A percentile compares a stretch with the other conserved stretches of the same genome.
Evolutionary conservation across 2,113 vertebrate species (phyloP).

Genomic region (Pao palembangensis): DNA sequence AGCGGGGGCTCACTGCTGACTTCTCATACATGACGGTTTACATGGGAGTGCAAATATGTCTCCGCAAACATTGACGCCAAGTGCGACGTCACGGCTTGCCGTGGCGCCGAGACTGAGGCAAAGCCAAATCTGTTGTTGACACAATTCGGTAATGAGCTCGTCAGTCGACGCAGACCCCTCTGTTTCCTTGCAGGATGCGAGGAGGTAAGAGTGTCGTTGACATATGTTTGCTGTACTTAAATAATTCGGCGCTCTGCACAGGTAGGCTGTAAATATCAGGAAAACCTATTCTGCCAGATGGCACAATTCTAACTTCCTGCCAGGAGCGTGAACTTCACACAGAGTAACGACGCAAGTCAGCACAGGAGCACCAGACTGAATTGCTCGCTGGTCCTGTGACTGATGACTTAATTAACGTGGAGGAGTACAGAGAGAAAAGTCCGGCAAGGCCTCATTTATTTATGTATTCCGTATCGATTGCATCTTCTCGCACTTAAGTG

Average conservation of each 20-base stretch:
- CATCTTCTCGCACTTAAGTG: conserved; percentile 52
- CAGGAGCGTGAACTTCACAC: conserved; percentile 33
- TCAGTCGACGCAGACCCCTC: conserved; percentile 30
- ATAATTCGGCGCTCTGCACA: conserved; percentile 29
- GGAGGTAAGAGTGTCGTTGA: conserved; percentile 28
- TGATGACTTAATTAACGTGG: conserved; percentile 71
- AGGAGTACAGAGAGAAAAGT: conserved; percentile 53
- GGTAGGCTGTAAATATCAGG: conserved; percentile 2
- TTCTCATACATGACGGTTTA: conserved; percentile 44
- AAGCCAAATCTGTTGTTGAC: conserved; percentile 49
- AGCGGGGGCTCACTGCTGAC: conserved; percentile 26
- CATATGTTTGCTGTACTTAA: conserved; percentile 24
- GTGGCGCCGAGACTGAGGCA: not conserved
- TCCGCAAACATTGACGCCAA: conserved; percentile 15
- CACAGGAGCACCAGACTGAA: conserved; percentile 56
- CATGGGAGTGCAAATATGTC: conserved; percentile 2
- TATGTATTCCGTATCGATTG: conserved; percentile 62
- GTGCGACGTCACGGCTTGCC: conserved; percentile 19
- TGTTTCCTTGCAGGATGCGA: conserved; percentile 46
- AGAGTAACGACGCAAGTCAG: conserved; percentile 45
- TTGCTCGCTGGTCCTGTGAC: conserved; percentile 60
- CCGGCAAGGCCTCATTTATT: conserved; percentile 60
- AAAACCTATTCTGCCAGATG: conserved; percentile 13
- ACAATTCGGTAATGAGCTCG: conserved; percentile 50
- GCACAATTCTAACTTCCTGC: conserved; percentile 40